phyloP scores from a whole-genome alignment of 2,797 vertebrate species.

The Synaphobranchus kaupii region DNA sequence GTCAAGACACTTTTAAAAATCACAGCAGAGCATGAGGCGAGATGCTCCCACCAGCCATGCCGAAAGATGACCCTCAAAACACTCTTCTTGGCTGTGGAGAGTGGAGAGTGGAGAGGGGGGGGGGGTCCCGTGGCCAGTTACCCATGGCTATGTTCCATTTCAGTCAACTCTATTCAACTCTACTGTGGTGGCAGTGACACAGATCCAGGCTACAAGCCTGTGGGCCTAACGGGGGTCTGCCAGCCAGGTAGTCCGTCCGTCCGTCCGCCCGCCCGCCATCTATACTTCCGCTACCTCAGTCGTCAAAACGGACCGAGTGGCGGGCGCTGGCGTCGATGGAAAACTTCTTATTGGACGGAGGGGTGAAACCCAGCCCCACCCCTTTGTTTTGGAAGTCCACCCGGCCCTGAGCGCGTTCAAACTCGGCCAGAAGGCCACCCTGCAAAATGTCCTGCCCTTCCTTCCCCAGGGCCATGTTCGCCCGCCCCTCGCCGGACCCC shows the following conservation, averaged over 20 bases:
- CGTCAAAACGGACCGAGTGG: slow-evolving; percentile 82
- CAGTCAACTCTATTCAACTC: background rate
- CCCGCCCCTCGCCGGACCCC: background rate
- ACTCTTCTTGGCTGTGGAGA: background rate
- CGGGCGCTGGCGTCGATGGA: slow-evolving; percentile 73
- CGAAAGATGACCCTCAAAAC: background rate
- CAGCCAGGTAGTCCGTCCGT: background rate
- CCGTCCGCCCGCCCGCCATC: background rate
- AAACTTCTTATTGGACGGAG: slow-evolving; percentile 68
- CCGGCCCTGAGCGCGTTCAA: slow-evolving; percentile 80
- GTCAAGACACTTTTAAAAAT: background rate
- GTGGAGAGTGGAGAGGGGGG: too few species aligned
- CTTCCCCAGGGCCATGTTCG: slow-evolving; percentile 82
- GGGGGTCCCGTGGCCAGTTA: background rate
- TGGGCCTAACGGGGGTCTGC: background rate
- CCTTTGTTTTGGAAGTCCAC: slow-evolving; percentile 72
- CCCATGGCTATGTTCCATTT: background rate
- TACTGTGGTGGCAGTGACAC: background rate
- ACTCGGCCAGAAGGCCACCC: slow-evolving; percentile 79
- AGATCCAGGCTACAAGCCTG: background rate
- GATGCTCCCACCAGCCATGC: background rate
- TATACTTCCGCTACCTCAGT: slow-evolving; percentile 53
- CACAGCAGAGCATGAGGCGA: background rate
- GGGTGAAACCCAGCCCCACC: slow-evolving; percentile 81
- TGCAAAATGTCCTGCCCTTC: slow-evolving; percentile 74